These are phyloP conservation scores for Mystacornis crossleyi DNA, from an alignment of 2,113 vertebrate species.

Conservation along the genomic window DNA sequence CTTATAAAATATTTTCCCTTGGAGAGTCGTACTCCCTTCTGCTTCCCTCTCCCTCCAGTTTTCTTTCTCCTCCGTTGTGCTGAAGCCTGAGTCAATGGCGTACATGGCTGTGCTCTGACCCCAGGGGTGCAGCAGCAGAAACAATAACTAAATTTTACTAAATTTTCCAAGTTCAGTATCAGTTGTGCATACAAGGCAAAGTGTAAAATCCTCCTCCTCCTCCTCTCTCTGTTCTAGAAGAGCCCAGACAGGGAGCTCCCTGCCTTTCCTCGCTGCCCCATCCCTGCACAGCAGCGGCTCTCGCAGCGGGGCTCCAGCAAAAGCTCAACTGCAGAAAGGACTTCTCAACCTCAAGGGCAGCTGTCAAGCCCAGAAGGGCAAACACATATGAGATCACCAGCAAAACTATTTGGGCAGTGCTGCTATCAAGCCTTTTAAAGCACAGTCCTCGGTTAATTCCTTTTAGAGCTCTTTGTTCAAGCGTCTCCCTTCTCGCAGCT, in stretches of 20 bases:
- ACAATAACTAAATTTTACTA: neutral
- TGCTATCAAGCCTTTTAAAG: neutral
- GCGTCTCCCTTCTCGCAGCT: neutral
- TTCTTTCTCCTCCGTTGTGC: neutral
- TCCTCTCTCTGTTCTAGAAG: neutral
- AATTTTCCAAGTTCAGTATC: neutral
- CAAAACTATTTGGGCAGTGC: neutral
- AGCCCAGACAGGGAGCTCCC: neutral
- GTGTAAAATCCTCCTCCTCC: neutral
- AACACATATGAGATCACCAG: neutral
- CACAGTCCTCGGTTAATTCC: neutral
- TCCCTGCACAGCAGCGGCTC: neutral
- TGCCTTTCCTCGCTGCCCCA: neutral
- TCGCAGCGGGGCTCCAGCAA: neutral
- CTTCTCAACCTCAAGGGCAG: neutral
- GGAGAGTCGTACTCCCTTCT: neutral
- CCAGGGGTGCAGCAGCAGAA: neutral
- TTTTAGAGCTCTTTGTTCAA: slow-evolving; percentile 5
- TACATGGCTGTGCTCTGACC: slow-evolving; percentile 23
- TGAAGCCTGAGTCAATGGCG: neutral
- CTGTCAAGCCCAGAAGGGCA: neutral
- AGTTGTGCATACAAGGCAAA: slow-evolving; percentile 44
- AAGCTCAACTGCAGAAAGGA: neutral
- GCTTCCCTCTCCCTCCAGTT: neutral
- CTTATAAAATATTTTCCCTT: neutral